Base-by-base conservation (phyloP, 2,797 vertebrate species). In the Threskiornis aethiopicus region DNA sequence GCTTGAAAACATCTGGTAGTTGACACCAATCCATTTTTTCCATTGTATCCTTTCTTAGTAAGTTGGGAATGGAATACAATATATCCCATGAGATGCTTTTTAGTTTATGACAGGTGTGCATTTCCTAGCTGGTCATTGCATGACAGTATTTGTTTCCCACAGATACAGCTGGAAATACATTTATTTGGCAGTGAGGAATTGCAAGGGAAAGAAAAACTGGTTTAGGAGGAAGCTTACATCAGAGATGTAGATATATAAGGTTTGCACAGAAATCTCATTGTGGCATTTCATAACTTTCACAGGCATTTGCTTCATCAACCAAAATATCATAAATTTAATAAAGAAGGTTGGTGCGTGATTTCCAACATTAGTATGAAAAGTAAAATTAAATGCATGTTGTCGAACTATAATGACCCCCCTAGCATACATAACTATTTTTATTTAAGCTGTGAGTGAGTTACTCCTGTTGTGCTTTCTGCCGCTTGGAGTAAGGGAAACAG, bases 1-100 rank as follows among this genome's bases (percentile, higher is more conserved):
- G 83, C 93, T 98, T 96, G 96, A 96, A 96, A 98, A 98, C 98
- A 98, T 98, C 97, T 98, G 98, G 96, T 96, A 97, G 97, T 97
- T 97, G 97, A 98, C 97, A 97, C 93, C 97, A 97, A 96, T 96
- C 96, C 96, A 84, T 96, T 98, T 97, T 96, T 96, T 97, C 96
- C 96, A 97, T 95, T 97, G 94, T 94, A 97, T 97, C 92, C 97
- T 97, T 98, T 96, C 94, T 91, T 96, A 67, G 95, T 96, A 98
- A 97, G 66, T 88, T 97, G 94, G 94, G 97, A 98, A 94, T 0
- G 95, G 92, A 98, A 98, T 95, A 97, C 94, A 97, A 97, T 97
- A 96, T 92, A 97, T 97, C 97, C 96, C 97, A 61, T 26, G 97
- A 97, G 98, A 97, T 84, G 82, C 2, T 49, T 71, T 96, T 80